Evolutionary conservation across 2,888 invertebrate genomes (phyloP).

Genomic region (Temnothorax rugatulus): DNA sequence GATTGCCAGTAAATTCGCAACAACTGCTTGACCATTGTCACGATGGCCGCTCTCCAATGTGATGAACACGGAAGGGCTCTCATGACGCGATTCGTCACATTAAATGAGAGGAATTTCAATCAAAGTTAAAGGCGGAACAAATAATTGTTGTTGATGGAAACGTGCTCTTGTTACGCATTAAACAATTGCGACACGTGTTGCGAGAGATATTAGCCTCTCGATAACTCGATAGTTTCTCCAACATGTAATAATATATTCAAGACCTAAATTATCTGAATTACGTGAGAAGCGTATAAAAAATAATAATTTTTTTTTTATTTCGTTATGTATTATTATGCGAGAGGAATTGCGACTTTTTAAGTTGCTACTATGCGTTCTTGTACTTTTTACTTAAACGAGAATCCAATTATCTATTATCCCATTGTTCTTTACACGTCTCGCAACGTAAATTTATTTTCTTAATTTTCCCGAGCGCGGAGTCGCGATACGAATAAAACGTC

Average conservation of each 20-base stretch:
- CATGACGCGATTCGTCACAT: constrained; percentile 31
- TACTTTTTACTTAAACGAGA: not conserved
- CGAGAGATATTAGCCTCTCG: not conserved
- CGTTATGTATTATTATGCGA: not conserved
- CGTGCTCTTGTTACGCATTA: constrained; percentile 23
- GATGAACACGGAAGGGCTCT: constrained; percentile 38
- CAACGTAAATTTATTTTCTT: not conserved
- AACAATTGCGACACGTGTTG: not conserved
- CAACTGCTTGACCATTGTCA: constrained; percentile 45
- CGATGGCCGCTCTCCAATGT: constrained; percentile 35
- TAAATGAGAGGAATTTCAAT: constrained; percentile 42
- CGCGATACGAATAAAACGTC: not conserved
- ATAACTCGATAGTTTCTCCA: not conserved
- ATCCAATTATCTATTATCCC: constrained; percentile 2
- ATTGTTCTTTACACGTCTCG: not conserved
- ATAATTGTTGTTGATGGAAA: constrained; percentile 38
- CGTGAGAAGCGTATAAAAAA: no score
- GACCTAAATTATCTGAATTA: constrained; percentile 29
- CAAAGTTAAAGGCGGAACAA: constrained; percentile 29
- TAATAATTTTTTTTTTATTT: not conserved
- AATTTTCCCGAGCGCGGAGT: not conserved
- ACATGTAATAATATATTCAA: not conserved
- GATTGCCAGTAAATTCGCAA: constrained; percentile 48
- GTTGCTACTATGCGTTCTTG: not conserved
- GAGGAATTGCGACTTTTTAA: not conserved